Percentiles rank a stretch among this genome's conserved stretches.
phyloP scores from a whole-genome alignment of 2,888 invertebrate species.

The Agonum fuliginosum region DNA sequence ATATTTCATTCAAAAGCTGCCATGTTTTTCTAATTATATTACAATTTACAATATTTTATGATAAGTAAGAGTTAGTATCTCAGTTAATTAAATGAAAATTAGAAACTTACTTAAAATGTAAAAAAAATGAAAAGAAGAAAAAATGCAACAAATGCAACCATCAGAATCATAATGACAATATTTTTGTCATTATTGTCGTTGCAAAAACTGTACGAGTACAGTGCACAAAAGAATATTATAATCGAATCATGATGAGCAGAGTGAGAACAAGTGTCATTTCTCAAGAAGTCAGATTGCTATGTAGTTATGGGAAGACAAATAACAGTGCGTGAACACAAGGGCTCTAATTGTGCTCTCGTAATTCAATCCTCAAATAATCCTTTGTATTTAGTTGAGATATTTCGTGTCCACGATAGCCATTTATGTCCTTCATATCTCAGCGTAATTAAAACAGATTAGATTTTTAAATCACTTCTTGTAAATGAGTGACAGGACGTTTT shows the following conservation, averaged over 20 bases:
- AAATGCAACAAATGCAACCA: too few species aligned
- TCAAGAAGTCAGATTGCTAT: conserved; percentile 32
- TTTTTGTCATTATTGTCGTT: not conserved
- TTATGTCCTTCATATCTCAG: conserved; percentile 24
- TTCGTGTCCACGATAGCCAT: not conserved
- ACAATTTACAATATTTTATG: too few species aligned
- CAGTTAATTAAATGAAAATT: too few species aligned
- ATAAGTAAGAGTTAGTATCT: too few species aligned
- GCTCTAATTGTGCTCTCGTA: conserved; percentile 13
- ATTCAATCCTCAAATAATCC: conserved; percentile 23
- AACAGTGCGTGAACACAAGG: conserved; percentile 23
- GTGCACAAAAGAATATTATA: conserved; percentile 14
- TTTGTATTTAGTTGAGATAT: not conserved
- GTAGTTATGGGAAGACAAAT: conserved; percentile 28
- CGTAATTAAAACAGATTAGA: conserved; percentile 35
- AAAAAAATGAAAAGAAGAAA: too few species aligned
- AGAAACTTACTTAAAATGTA: too few species aligned
- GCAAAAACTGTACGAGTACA: conserved; percentile 14
- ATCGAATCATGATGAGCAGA: too few species aligned
- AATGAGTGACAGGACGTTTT: conserved; percentile 5
- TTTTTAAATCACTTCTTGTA: conserved; percentile 32
- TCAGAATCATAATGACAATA: too few species aligned
- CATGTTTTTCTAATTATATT: too few species aligned
- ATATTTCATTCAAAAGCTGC: too few species aligned
- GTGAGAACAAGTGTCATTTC: conserved; percentile 10